Evolutionary conservation across 2,113 vertebrate genomes (phyloP).

Genomic region (Piprites chloris): DNA sequence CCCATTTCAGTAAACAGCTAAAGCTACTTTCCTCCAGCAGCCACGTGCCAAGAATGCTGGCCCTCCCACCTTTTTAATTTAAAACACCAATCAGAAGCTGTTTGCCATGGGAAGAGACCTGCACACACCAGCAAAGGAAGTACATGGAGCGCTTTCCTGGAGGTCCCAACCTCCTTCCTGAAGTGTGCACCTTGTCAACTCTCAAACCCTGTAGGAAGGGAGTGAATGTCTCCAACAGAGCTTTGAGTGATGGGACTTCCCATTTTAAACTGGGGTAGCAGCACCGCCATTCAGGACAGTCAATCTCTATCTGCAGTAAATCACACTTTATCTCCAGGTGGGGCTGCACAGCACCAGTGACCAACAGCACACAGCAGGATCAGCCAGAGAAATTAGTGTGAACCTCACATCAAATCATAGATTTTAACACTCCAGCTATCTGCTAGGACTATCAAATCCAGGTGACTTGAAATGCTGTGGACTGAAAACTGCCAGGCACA

Average conservation of each 20-base stretch:
- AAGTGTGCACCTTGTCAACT: background rate
- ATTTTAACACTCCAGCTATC: background rate
- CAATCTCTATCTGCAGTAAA: background rate
- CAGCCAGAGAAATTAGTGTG: background rate
- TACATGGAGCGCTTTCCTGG: background rate
- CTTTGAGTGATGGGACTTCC: background rate
- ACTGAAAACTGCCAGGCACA: background rate
- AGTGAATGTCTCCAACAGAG: background rate
- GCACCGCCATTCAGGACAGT: background rate
- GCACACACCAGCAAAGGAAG: background rate
- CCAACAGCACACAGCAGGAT: background rate
- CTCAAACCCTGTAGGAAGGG: background rate
- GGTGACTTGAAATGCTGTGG: background rate
- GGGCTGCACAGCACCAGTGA: background rate
- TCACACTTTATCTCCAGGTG: background rate
- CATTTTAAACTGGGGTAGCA: background rate
- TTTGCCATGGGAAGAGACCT: background rate
- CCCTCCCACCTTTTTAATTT: background rate
- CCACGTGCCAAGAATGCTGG: rapidly evolving
- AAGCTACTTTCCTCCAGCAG: background rate
- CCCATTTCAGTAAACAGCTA: background rate
- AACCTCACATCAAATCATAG: background rate
- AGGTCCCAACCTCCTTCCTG: background rate
- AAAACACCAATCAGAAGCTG: background rate
- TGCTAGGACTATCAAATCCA: background rate